Evolutionary conservation across 2,113 vertebrate species (phyloP), one percentile per base, ranked within the genome.

Genomic region (Hiodon alosoides): DNA sequence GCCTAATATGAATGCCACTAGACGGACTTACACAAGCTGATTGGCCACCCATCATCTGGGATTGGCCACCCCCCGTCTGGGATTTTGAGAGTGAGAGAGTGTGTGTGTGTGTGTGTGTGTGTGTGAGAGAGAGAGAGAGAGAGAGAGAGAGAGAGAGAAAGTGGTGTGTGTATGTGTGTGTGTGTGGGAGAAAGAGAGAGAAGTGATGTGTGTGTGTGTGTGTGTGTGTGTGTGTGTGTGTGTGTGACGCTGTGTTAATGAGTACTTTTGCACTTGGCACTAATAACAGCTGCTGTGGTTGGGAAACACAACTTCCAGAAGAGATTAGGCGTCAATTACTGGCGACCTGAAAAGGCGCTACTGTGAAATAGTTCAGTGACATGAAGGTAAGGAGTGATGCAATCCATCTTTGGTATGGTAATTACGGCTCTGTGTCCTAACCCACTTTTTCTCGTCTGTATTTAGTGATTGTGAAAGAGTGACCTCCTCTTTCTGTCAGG

Each of bases 191-290:
- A 69, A 13, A 52, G 68, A 17, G 52, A n/a, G 68, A 11, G n/a
- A 10, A 3, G 16, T 14, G 53, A 17, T 17, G 46, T 16, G 47
- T 61, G 47, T 74, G 7, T 73, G 58, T 6, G 8, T 66, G 55
- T 75, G 50, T 68, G 51, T 76, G 74, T 58, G 60, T 67, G 73
- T 67, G 77, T 69, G 54, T 74, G 71, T 69, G 71, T 78, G 62
- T 77, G 74, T 55, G 57, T 47, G n/a, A 14, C 54, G 14, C 10
- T 3, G 3, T 53, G 16, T 11, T 65, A 53, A 67, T 74, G 60
- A 54, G 52, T 57, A 66, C 46, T 9, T 5, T n/a, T n/a, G 50
- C 60, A 48, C 13, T 4, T 59, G 47, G 6, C 46, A 4, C 53
- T 75, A 75, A 75, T 67, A 17, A 59, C 73, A 51, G 54, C 46